phyloP scores from a whole-genome alignment of 2,797 vertebrate species.

The Notolabrus celidotus region DNA sequence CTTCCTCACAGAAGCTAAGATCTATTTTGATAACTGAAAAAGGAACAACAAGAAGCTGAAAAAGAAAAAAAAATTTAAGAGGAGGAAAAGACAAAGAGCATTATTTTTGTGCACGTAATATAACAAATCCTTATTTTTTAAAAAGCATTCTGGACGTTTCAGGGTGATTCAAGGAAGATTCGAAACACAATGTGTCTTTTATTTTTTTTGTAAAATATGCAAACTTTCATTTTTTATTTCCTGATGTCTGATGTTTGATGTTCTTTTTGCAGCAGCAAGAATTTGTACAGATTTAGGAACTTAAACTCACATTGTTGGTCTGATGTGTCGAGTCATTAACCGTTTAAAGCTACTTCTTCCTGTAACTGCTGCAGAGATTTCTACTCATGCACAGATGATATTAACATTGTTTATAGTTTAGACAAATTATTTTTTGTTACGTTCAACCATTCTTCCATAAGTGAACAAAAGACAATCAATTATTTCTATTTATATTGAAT shows the following conservation, averaged over 20 bases:
- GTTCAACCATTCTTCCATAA: slow-evolving; percentile 64
- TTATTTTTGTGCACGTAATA: slow-evolving; percentile 85
- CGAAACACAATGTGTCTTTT: slow-evolving; percentile 85
- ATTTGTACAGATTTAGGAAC: slow-evolving; percentile 82
- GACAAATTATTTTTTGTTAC: slow-evolving; percentile 31
- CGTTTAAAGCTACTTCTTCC: slow-evolving; percentile 87
- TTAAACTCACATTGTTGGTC: slow-evolving; percentile 69
- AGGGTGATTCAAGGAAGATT: slow-evolving; percentile 82
- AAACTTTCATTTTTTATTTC: slow-evolving; percentile 79
- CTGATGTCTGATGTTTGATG: slow-evolving; percentile 80
- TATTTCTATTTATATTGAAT: slow-evolving; percentile 84
- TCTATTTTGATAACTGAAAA: slow-evolving; percentile 88
- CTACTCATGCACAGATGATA: slow-evolving; percentile 58
- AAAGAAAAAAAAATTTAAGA: slow-evolving; percentile 46
- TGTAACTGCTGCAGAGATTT: slow-evolving; percentile 74
- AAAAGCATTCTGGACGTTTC: slow-evolving; percentile 80
- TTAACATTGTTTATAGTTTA: slow-evolving; percentile 63
- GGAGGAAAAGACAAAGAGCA: slow-evolving; percentile 78
- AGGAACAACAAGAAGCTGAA: slow-evolving; percentile 56
- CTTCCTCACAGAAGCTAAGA: slow-evolving; percentile 80
- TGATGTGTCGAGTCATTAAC: slow-evolving; percentile 73
- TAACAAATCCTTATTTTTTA: slow-evolving; percentile 83
- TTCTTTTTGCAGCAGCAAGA: slow-evolving; percentile 78
- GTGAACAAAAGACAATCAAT: slow-evolving; percentile 86
- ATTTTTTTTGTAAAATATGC: slow-evolving; percentile 85